These are phyloP conservation scores for Drosophila littoralis DNA, from an alignment of 1,140 invertebrate species.

Conservation along the genomic window DNA sequence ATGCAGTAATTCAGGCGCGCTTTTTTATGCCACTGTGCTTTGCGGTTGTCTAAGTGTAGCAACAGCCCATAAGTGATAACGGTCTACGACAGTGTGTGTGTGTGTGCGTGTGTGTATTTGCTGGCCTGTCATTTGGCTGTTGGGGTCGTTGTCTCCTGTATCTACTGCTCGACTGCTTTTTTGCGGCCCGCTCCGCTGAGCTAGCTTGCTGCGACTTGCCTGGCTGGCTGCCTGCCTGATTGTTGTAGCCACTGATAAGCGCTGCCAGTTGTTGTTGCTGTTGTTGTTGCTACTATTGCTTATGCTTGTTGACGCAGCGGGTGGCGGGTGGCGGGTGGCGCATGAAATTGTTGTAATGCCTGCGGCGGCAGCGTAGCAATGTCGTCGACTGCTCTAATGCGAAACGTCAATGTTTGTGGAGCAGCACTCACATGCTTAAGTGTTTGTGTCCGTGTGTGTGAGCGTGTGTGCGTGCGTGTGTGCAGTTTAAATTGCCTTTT, in stretches of 20 bases:
- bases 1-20: no score
- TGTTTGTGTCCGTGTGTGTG: slow-evolving; percentile 15
- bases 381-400: slow-evolving; percentile 36
- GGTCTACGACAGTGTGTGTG: slow-evolving; percentile 18
- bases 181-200: slow-evolving; percentile 6
- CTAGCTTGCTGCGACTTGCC: slow-evolving; percentile 13
- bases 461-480: slow-evolving; percentile 36
- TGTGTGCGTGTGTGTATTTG: slow-evolving; percentile 27
- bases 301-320: slow-evolving; percentile 33
- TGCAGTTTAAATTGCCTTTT: slow-evolving; percentile 71
- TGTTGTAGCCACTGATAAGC: slow-evolving; percentile 68
- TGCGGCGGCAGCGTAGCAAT: slow-evolving; percentile 37
- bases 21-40: slow-evolving; percentile 46
- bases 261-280: slow-evolving; percentile 33
- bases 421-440: slow-evolving; percentile 36
- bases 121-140: slow-evolving; percentile 61
- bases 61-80: slow-evolving; percentile 65
- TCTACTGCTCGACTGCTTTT: slow-evolving; percentile 34
- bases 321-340: slow-evolving; percentile 17
- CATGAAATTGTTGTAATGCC: slow-evolving; percentile 70
- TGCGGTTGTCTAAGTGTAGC: slow-evolving; percentile 30
- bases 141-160: slow-evolving; percentile 63
- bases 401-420: slow-evolving; percentile 49
- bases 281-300: slow-evolving; percentile 9
- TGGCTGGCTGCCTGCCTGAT: slow-evolving; percentile 36